These are phyloP conservation scores for Neoascia interrupta DNA, from an alignment of 2,888 invertebrate species.

Conservation along the genomic window DNA sequence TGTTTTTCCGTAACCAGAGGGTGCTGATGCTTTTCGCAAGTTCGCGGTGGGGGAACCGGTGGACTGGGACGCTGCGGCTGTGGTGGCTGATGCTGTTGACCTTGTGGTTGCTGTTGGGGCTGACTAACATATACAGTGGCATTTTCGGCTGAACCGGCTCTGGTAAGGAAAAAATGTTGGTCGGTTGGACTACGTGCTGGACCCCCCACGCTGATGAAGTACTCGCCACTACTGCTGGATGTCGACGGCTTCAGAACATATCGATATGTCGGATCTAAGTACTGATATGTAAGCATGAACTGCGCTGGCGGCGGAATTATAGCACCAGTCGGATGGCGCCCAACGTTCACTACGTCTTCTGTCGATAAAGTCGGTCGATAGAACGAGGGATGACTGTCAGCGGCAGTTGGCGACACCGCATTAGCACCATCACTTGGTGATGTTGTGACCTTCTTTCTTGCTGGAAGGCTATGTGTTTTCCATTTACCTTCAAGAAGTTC, in stretches of 20 bases:
- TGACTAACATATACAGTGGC: conserved; percentile 76
- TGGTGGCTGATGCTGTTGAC: conserved; percentile 73
- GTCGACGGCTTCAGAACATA: conserved; percentile 85
- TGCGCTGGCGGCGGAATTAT: conserved; percentile 80
- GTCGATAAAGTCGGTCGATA: conserved; percentile 90
- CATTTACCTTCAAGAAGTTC: conserved; percentile 91
- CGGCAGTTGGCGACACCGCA: conserved; percentile 81
- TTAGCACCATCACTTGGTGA: conserved; percentile 80
- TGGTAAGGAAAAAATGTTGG: conserved; percentile 86
- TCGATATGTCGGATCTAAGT: conserved; percentile 86
- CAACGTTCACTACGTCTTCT: conserved; percentile 84
- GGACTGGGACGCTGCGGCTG: conserved; percentile 71
- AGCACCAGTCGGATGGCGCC: conserved; percentile 78
- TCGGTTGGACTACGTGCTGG: conserved; percentile 84
- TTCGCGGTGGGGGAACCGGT: conserved; percentile 77
- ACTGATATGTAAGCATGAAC: conserved; percentile 83
- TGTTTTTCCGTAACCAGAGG: conserved; percentile 65
- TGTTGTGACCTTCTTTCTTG: conserved; percentile 87
- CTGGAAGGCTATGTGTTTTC: conserved; percentile 94
- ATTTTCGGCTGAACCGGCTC: conserved; percentile 80
- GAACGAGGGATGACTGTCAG: conserved; percentile 80
- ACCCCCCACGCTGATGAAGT: conserved; percentile 86
- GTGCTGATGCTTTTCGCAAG: conserved; percentile 76
- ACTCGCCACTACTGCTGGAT: conserved; percentile 85
- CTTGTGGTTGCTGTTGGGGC: conserved; percentile 77